These are phyloP conservation scores for Pteruthius melanotis DNA, from an alignment of 2,113 vertebrate genomes.

Conservation along the genomic window DNA sequence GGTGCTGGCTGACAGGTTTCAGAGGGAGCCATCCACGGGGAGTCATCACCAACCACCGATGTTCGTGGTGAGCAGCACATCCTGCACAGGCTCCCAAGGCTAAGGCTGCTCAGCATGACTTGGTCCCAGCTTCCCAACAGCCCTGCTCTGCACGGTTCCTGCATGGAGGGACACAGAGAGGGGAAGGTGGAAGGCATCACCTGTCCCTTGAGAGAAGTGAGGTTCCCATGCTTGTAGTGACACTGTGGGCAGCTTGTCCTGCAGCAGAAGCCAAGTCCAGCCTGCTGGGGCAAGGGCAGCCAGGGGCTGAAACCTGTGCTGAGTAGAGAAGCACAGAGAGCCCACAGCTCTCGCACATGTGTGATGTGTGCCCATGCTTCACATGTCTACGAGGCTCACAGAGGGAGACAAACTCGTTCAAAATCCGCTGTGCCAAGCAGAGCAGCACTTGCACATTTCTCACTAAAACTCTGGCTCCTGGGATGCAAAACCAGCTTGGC, in stretches of 20 bases:
- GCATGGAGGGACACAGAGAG: accelerated
- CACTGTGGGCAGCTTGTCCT: not conserved
- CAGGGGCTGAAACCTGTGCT: not conserved
- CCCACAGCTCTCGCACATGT: accelerated
- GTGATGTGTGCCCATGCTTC: not conserved
- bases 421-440: not conserved
- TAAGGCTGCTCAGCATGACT: not conserved
- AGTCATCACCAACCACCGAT: accelerated
- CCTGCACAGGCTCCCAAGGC: not conserved
- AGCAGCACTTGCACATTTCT: not conserved
- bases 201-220: not conserved
- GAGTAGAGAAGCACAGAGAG: not conserved
- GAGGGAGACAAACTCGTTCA: not conserved
- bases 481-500: not conserved
- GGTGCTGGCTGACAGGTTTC: not conserved
- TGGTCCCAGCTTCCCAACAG: not conserved
- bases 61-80: not conserved
- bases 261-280: not conserved
- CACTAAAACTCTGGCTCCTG: not conserved
- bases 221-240: not conserved
- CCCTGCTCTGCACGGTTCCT: not conserved
- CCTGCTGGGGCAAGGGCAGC: not conserved
- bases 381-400: not conserved
- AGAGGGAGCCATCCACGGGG: not conserved
- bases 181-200: not conserved